phyloP scores from a whole-genome alignment of 2,113 vertebrate genomes.

The Neopipo cinnamomea region DNA sequence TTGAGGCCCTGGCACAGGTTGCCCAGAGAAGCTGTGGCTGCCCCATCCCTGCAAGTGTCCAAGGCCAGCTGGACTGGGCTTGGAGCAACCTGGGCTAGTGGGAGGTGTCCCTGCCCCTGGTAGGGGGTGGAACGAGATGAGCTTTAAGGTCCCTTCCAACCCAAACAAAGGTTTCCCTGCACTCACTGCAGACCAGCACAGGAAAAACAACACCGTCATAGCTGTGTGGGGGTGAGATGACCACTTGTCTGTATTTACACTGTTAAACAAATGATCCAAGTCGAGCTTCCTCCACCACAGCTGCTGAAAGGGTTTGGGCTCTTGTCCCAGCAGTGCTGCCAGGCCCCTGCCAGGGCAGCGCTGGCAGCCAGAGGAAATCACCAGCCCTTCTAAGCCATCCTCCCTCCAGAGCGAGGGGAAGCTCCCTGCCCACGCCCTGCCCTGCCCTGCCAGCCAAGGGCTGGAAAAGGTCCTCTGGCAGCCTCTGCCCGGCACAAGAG shows the following conservation, averaged over 20 bases:
- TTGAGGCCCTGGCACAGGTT: not conserved
- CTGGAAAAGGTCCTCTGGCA: not conserved
- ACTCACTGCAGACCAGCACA: not conserved
- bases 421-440: not conserved
- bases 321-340: not conserved
- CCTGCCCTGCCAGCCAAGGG: not conserved
- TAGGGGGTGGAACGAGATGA: not conserved
- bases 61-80: not conserved
- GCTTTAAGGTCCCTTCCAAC: not conserved
- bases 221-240: rapidly evolving
- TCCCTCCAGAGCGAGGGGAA: not conserved
- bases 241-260: rapidly evolving
- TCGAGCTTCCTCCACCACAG: rapidly evolving
- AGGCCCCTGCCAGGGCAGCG: not conserved
- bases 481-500: not conserved
- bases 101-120: not conserved
- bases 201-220: rapidly evolving
- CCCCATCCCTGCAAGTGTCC: not conserved
- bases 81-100: rapidly evolving
- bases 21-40: not conserved
- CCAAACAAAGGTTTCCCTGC: not conserved
- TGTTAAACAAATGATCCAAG: not conserved
- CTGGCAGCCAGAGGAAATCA: not conserved
- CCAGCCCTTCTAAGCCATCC: not conserved
- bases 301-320: not conserved